Evolutionary conservation across 2,888 invertebrate genomes (phyloP).

Genomic region (Drosophila mayaguana): DNA sequence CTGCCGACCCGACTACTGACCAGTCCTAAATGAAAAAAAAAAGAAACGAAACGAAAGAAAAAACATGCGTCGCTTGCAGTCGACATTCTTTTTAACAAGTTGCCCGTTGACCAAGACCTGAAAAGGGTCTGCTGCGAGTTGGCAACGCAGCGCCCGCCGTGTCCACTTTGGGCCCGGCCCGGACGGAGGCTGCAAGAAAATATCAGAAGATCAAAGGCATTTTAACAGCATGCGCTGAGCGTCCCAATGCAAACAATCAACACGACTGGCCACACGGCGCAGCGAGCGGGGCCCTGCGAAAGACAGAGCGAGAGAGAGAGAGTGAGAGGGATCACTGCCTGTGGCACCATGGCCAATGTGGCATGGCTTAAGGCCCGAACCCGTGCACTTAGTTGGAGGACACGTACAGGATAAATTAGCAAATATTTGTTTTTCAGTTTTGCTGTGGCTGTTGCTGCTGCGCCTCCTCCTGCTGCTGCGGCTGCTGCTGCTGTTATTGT

Average conservation of each 20-base stretch:
- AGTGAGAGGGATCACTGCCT: slow-evolving; percentile 23
- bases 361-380: slow-evolving; percentile 58
- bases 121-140: slow-evolving; percentile 59
- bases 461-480: slow-evolving; percentile 2
- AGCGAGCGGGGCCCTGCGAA: slow-evolving; percentile 12
- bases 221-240: slow-evolving; percentile 75
- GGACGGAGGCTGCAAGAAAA: slow-evolving; percentile 58
- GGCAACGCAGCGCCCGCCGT: slow-evolving; percentile 67
- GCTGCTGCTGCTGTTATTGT: slow-evolving; percentile 19
- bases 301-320: slow-evolving; percentile 1
- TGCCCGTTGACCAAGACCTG: slow-evolving; percentile 59
- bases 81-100: slow-evolving; percentile 80
- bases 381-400: slow-evolving; percentile 80
- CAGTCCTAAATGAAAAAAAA: slow-evolving; percentile 19
- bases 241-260: slow-evolving; percentile 79
- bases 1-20: slow-evolving; percentile 48
- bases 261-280: slow-evolving; percentile 64
- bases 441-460: slow-evolving; percentile 31
- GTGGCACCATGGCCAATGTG: slow-evolving; percentile 54
- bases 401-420: slow-evolving; percentile 83
- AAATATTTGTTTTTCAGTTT: slow-evolving; percentile 79
- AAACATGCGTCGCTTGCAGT: slow-evolving; percentile 75
- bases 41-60: slow-evolving; percentile 12
- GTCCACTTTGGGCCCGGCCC: slow-evolving; percentile 55
- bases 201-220: slow-evolving; percentile 83